Evolutionary conservation across 2,888 invertebrate genomes (phyloP).

Genomic region (Ennomos erosarius): DNA sequence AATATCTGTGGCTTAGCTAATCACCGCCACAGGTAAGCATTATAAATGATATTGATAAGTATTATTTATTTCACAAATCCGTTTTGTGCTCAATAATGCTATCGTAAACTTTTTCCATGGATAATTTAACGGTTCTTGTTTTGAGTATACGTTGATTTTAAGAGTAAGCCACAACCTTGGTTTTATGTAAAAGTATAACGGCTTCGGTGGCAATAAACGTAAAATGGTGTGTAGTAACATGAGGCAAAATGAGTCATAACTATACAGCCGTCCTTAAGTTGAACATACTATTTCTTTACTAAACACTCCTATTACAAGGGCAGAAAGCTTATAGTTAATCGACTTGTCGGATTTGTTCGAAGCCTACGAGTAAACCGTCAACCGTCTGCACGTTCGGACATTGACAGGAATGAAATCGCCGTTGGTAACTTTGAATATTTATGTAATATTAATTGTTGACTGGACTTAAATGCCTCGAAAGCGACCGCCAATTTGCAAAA

Average conservation of each 20-base stretch:
- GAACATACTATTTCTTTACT: slow-evolving; percentile 20
- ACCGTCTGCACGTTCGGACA: slow-evolving; percentile 31
- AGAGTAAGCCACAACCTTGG: slow-evolving; percentile 34
- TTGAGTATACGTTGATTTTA: slow-evolving; percentile 30
- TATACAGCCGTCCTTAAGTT: slow-evolving; percentile 17
- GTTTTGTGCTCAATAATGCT: slow-evolving; percentile 16
- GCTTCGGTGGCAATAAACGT: slow-evolving; percentile 38
- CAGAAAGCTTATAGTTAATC: slow-evolving; percentile 28
- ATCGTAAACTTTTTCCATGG: slow-evolving; percentile 31
- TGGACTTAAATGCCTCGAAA: slow-evolving; percentile 2
- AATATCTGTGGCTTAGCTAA: too few relatives aligned
- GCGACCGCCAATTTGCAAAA: too few relatives aligned
- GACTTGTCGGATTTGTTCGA: slow-evolving; percentile 20
- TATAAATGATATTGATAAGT: neutral
- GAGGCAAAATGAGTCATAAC: slow-evolving; percentile 39
- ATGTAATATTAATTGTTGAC: slow-evolving; percentile 29
- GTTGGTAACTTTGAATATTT: slow-evolving; percentile 30
- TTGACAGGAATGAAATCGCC: slow-evolving; percentile 31
- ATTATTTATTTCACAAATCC: slow-evolving; percentile 16
- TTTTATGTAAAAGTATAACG: slow-evolving; percentile 31
- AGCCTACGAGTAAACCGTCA: slow-evolving; percentile 26
- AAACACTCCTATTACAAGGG: slow-evolving; percentile 32
- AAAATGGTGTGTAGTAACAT: slow-evolving; percentile 38
- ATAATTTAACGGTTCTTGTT: slow-evolving; percentile 25
- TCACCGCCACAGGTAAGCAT: too few relatives aligned